A percentile compares a stretch with the other conserved stretches of the same genome.
These are phyloP conservation scores for Anagrus nilaparvatae DNA, from an alignment of 1,140 invertebrate species.

Conservation along the genomic window DNA sequence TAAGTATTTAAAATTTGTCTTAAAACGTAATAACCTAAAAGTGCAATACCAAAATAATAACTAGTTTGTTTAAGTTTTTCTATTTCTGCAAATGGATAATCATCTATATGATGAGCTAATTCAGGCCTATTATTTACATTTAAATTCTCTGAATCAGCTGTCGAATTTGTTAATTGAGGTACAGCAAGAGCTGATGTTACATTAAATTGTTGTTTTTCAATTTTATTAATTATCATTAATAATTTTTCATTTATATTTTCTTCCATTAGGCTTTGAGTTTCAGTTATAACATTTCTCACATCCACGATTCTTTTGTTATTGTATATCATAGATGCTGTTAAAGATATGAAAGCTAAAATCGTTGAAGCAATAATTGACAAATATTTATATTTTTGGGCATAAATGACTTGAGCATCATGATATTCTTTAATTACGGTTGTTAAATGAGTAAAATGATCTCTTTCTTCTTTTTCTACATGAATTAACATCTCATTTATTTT, in stretches of 20 bases:
- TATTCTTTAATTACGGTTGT: constrained; percentile 39
- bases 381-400: constrained; percentile 37
- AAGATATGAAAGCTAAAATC: constrained; percentile 28
- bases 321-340: constrained; percentile 33
- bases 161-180: constrained; percentile 8
- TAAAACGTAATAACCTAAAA: constrained; percentile 15
- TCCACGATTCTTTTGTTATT: constrained; percentile 31
- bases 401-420: constrained; percentile 35
- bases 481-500: constrained; percentile 24
- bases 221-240: constrained; percentile 7
- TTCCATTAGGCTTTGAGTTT: constrained; percentile 27
- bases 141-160: not conserved
- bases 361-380: constrained; percentile 34
- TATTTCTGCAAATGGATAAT: constrained; percentile 10
- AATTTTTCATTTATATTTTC: constrained; percentile 17
- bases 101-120: constrained; percentile 8
- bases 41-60: constrained; percentile 13
- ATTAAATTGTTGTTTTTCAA: constrained; percentile 13
- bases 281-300: constrained; percentile 23
- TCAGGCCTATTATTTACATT: constrained; percentile 1
- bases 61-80: constrained; percentile 14
- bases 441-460: constrained; percentile 33
- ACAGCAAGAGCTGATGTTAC: constrained; percentile 6
- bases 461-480: constrained; percentile 31
- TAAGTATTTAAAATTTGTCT: constrained; percentile 16